These are phyloP conservation scores for Balaenoptera acutorostrata DNA, from an alignment of 2,113 vertebrate genomes.

Conservation along the genomic window DNA sequence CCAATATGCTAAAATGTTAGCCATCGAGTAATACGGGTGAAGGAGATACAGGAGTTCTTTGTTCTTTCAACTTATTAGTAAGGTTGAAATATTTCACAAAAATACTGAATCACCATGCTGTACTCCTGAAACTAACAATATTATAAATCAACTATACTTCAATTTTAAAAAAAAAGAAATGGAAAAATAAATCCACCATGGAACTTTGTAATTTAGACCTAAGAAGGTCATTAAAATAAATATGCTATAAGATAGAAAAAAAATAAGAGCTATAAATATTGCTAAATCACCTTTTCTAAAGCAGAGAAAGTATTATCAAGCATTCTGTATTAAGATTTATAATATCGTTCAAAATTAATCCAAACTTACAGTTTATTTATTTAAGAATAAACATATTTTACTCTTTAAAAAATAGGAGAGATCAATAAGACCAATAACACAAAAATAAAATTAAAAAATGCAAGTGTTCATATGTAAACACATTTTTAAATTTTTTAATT, in stretches of 20 bases:
- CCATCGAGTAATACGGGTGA: neutral
- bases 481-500: neutral
- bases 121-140: neutral
- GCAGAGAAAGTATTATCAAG: neutral
- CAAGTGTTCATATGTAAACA: neutral
- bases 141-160: neutral
- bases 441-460: neutral
- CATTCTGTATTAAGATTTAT: slow-evolving; percentile 1
- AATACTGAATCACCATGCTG: neutral
- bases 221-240: neutral
- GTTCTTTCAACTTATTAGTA: neutral
- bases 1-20: neutral
- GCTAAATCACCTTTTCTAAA: neutral
- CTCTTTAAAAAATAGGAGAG: slow-evolving; percentile 1
- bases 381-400: neutral
- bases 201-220: neutral
- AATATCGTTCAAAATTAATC: neutral
- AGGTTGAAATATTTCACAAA: neutral
- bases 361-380: neutral
- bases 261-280: neutral
- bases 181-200: neutral
- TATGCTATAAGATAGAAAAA: neutral
- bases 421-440: neutral
- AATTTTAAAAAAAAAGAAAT: neutral
- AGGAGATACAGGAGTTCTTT: neutral